Conservation (phyloP, 2,113 vertebrate genomes). For the Apus apus region DNA sequence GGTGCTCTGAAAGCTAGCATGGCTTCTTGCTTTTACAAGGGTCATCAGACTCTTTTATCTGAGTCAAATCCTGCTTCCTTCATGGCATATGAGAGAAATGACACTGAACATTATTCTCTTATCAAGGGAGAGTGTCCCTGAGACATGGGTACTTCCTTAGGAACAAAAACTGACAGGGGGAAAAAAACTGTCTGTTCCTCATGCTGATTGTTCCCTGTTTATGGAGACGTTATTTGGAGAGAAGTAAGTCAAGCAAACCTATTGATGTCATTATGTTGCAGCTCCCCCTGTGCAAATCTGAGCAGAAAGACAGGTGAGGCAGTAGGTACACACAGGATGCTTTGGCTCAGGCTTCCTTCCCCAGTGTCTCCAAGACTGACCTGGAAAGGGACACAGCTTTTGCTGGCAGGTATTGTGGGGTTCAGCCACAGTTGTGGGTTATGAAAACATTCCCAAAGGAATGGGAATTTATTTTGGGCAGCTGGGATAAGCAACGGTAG, state of each 20-base stretch:
- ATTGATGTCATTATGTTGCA: background rate
- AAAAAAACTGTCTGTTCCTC: background rate
- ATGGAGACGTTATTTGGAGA: background rate
- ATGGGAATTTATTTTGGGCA: background rate
- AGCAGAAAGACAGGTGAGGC: background rate
- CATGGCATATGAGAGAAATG: background rate
- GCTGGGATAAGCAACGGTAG: background rate
- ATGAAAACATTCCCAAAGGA: background rate
- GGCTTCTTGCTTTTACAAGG: conserved; percentile 31
- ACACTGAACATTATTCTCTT: conserved; percentile 9
- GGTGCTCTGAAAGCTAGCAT: conserved; percentile 1
- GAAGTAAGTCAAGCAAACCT: background rate
- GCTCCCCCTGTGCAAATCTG: background rate
- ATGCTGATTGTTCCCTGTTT: background rate
- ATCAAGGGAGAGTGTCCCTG: background rate
- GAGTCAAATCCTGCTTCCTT: conserved; percentile 32
- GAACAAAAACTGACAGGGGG: background rate
- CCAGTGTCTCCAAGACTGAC: background rate
- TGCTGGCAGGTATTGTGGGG: background rate
- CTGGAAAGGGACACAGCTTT: background rate
- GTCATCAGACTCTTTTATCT: conserved; percentile 46
- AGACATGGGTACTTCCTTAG: background rate
- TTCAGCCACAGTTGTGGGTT: background rate
- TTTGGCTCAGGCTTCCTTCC: background rate
- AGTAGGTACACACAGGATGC: background rate